Conservation (phyloP, 2,888 invertebrate genomes). For the Drosophila planitibia region DNA sequence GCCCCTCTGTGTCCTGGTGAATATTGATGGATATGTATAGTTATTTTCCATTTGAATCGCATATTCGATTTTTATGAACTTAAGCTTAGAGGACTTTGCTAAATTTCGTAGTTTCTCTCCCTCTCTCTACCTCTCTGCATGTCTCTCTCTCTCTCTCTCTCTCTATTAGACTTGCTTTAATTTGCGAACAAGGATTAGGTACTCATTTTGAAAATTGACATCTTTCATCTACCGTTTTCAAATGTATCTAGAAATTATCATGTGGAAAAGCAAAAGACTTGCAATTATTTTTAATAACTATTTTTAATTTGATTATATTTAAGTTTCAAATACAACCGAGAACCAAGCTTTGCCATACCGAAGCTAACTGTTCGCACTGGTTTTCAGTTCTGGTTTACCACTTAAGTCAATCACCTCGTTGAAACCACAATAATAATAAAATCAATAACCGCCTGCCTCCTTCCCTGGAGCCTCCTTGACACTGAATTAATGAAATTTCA, state of each 20-base stretch:
- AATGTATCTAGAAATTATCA: background rate
- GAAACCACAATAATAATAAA: constrained; percentile 12
- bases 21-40: background rate
- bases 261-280: too few relatives aligned
- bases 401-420: constrained; percentile 1
- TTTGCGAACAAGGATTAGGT: background rate
- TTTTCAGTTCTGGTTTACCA: background rate
- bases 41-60: background rate
- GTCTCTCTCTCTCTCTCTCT: background rate
- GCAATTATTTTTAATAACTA: background rate
- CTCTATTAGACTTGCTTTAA: background rate
- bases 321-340: background rate
- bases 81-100: background rate
- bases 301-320: background rate
- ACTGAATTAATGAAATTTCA: constrained; percentile 17
- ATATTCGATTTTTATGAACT: background rate
- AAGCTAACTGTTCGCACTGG: background rate
- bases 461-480: constrained; percentile 6
- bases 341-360: too few relatives aligned
- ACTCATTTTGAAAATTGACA: background rate
- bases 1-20: background rate
- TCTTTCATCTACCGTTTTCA: background rate
- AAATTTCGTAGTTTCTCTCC: background rate
- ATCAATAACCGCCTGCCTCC: background rate
- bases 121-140: background rate